phyloP scores from a whole-genome alignment of 37 sponge, comb jelly and placozoan species.

The Cliona cf. orientalis region DNA sequence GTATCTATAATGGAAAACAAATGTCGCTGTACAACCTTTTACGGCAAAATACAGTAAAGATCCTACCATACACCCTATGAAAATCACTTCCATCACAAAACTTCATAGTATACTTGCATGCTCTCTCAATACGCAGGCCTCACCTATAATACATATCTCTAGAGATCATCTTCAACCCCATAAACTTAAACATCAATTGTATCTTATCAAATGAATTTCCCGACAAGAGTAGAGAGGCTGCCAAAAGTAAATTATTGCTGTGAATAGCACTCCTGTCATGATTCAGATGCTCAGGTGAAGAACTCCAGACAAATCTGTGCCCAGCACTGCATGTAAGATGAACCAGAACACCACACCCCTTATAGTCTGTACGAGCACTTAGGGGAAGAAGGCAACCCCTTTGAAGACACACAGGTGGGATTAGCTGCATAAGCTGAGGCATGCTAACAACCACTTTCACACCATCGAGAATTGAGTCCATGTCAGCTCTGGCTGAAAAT shows the following conservation, averaged over 20 bases:
- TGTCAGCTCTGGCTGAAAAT: no score
- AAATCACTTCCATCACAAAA: no score
- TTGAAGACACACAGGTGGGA: background rate
- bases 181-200: background rate
- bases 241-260: background rate
- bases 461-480: no score
- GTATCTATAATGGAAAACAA: background rate
- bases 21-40: background rate
- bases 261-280: background rate
- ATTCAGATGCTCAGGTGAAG: background rate
- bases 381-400: background rate
- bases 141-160: background rate
- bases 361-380: background rate
- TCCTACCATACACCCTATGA: no score
- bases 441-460: background rate
- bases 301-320: background rate
- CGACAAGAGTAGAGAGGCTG: background rate
- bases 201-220: background rate
- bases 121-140: no score
- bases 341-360: background rate
- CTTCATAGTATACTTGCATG: no score
- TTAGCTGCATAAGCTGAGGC: background rate
- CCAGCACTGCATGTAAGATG: background rate
- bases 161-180: background rate
- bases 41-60: no score